These are phyloP conservation scores for Stylophora pistillata DNA, from an alignment of 64 coral and sea anemone genomes.

Conservation along the genomic window DNA sequence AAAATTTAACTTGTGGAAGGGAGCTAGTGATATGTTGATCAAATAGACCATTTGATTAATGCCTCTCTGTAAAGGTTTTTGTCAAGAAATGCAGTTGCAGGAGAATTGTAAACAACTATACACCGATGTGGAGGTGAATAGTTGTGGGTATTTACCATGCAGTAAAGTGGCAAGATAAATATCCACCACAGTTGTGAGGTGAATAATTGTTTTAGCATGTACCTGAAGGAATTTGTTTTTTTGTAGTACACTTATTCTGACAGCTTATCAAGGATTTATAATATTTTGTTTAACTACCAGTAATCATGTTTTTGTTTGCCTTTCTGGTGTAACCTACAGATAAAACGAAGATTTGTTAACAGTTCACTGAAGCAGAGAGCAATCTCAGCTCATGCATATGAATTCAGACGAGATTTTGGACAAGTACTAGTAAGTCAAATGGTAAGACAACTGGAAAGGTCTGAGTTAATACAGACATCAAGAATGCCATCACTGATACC, in stretches of 20 bases:
- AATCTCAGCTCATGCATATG: constrained; percentile 76
- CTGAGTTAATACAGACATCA: background rate
- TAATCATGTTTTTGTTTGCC: background rate
- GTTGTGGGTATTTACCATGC: too few species aligned
- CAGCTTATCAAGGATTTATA: background rate
- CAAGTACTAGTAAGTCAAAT: constrained; percentile 88
- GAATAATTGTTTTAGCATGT: background rate
- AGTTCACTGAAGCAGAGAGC: constrained; percentile 89
- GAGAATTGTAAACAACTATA: too few species aligned
- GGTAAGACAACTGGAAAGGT: constrained; percentile 46
- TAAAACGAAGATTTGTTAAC: constrained; percentile 83
- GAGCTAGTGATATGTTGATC: background rate
- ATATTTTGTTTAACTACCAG: background rate
- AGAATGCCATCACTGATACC: background rate
- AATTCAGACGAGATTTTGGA: constrained; percentile 96
- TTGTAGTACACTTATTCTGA: too few species aligned
- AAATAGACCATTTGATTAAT: too few species aligned
- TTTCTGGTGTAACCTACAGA: constrained; percentile 36
- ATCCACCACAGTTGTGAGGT: too few species aligned
- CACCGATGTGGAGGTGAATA: too few species aligned
- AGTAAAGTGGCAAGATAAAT: too few species aligned
- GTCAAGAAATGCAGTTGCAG: too few species aligned
- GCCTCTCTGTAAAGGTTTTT: too few species aligned
- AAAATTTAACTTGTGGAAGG: background rate
- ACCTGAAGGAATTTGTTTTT: background rate